phyloP scores from a whole-genome alignment of 1,140 invertebrate genomes.

The Magallana ariakensis region DNA sequence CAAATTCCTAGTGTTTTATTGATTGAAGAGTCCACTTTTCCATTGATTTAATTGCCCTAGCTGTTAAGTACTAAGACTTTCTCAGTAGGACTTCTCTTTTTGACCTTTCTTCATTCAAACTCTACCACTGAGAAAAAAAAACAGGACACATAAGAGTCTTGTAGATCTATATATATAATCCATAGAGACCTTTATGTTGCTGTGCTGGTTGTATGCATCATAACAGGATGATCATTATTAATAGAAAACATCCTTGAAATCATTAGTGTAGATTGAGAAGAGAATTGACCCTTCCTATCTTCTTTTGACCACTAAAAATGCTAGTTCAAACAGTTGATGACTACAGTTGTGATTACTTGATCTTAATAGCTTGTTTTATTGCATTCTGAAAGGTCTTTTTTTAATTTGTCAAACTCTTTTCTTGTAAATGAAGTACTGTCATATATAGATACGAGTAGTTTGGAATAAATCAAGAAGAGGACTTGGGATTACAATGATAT shows the following conservation, averaged over 20 bases:
- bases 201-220: neutral
- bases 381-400: no score
- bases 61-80: neutral
- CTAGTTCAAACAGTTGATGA: neutral
- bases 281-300: constrained; percentile 22
- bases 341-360: no score
- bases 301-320: neutral
- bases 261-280: neutral
- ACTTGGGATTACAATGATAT: no score
- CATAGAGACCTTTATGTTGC: neutral
- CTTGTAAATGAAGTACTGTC: no score
- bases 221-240: neutral
- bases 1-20: neutral
- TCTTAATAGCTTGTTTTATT: no score
- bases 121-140: neutral
- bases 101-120: neutral
- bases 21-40: neutral
- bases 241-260: constrained; percentile 22
- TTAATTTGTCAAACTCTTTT: no score
- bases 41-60: neutral
- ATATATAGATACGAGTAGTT: no score
- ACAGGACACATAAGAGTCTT: no score
- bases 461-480: no score
- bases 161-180: no score
- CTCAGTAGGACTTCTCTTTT: neutral